Evolutionary conservation across 2,797 vertebrate genomes (phyloP).

Genomic region (Peromyscus eremicus): DNA sequence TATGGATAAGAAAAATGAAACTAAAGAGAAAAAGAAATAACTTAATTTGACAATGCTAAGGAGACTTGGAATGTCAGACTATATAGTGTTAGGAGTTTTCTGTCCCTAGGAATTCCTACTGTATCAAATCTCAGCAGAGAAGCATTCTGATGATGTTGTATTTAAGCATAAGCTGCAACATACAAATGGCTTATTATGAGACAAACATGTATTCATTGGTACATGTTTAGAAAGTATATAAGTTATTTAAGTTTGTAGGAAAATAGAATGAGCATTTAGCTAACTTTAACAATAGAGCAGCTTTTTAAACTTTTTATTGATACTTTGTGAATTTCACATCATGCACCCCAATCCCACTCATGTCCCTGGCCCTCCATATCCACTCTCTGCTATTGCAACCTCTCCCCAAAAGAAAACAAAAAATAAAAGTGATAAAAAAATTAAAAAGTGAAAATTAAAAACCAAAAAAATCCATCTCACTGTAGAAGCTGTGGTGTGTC

Average conservation of each 20-base stretch:
- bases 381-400: too few species aligned
- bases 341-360: too few species aligned
- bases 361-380: too few species aligned
- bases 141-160: not conserved
- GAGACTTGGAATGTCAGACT: slow-evolving; percentile 7
- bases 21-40: not conserved
- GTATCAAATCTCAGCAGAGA: not conserved
- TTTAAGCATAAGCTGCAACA: not conserved
- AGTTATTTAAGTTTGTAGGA: not conserved
- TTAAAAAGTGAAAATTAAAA: too few species aligned
- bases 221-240: not conserved
- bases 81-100: not conserved
- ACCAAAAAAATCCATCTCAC: too few species aligned
- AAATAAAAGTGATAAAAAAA: too few species aligned
- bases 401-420: too few species aligned
- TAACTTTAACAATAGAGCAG: not conserved
- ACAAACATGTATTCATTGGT: not conserved
- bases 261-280: not conserved
- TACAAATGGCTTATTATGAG: not conserved
- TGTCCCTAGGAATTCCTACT: not conserved
- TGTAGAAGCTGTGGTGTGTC: too few species aligned
- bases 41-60: not conserved
- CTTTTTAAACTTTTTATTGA: not conserved
- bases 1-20: not conserved
- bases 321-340: not conserved